Conservation (phyloP, 2,888 invertebrate genomes). For the Cheilosia vernalis region DNA sequence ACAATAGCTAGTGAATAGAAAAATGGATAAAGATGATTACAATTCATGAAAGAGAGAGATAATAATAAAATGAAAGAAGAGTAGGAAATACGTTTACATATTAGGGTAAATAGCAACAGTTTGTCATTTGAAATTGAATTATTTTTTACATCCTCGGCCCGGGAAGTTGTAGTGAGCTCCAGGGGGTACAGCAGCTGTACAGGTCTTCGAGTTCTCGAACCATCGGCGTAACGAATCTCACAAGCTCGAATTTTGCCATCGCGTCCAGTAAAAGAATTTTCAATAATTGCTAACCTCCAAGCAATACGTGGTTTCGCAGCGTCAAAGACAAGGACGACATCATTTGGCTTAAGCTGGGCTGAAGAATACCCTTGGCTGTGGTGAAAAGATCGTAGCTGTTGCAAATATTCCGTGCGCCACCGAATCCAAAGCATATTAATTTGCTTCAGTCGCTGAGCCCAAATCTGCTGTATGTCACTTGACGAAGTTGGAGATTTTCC, state of each 20-base stretch:
- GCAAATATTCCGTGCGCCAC: constrained; percentile 17
- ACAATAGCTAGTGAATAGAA: no score
- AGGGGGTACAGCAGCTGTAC: constrained; percentile 41
- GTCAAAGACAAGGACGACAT: constrained; percentile 31
- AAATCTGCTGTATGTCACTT: neutral
- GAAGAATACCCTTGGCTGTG: neutral
- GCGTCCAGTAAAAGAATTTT: constrained; percentile 31
- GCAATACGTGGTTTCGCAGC: constrained; percentile 28
- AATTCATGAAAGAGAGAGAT: no score
- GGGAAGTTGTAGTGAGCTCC: constrained; percentile 16
- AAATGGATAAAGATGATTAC: no score
- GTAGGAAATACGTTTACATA: no score
- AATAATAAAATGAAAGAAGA: no score
- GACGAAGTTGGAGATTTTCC: neutral
- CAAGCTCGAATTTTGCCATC: constrained; percentile 40
- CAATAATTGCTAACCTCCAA: constrained; percentile 40
- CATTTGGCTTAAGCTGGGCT: neutral
- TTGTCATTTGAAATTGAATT: no score
- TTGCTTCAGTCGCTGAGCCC: neutral
- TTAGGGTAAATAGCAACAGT: no score
- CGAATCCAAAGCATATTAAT: constrained; percentile 4
- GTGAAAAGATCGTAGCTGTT: constrained; percentile 30
- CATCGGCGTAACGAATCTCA: constrained; percentile 39
- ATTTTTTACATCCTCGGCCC: no score
- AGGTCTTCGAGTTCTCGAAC: constrained; percentile 29